A percentile compares a stretch with the other conserved stretches of the same genome.
Evolutionary conservation across 1,140 invertebrate species (phyloP).

Genomic region (Lordiphosa clarofinis): DNA sequence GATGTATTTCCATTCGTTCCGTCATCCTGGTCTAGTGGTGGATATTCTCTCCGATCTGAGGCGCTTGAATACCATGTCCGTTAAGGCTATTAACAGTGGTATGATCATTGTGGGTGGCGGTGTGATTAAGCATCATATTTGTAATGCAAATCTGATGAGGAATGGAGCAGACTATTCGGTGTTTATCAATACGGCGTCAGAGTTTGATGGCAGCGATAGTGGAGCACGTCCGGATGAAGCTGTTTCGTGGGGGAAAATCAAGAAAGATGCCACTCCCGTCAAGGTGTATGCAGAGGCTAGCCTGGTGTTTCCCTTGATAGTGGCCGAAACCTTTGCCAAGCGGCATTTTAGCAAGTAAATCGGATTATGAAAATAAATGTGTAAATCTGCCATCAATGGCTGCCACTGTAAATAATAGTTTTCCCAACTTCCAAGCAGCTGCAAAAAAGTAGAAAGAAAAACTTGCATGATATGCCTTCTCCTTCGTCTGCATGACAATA

Average conservation of each 20-base stretch:
- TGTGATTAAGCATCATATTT: constrained; percentile 99
- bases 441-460: constrained; percentile 2
- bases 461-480: not conserved
- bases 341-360: constrained; percentile 53
- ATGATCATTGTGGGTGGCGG: constrained; percentile 99
- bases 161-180: constrained; percentile 99
- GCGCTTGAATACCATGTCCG: constrained; percentile 95
- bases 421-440: not conserved
- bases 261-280: constrained; percentile 92
- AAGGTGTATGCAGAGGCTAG: constrained; percentile 98
- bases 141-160: constrained; percentile 98
- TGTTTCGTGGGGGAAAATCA: constrained; percentile 99
- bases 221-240: constrained; percentile 99
- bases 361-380: constrained; percentile 26
- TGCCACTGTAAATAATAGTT: constrained; percentile 1
- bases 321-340: constrained; percentile 97
- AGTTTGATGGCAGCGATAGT: constrained; percentile 99
- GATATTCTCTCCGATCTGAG: constrained; percentile 97
- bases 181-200: constrained; percentile 97
- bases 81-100: constrained; percentile 95
- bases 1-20: constrained; percentile 99
- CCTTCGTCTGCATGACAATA: constrained; percentile 5
- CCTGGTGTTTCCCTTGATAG: constrained; percentile 95
- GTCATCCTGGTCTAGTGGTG: constrained; percentile 93
- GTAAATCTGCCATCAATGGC: constrained; percentile 10